Percentiles rank a stretch among this genome's conserved stretches.
Evolutionary conservation across 2,888 invertebrate genomes (phyloP).

Genomic region (Sinodicranocentrus sp.): DNA sequence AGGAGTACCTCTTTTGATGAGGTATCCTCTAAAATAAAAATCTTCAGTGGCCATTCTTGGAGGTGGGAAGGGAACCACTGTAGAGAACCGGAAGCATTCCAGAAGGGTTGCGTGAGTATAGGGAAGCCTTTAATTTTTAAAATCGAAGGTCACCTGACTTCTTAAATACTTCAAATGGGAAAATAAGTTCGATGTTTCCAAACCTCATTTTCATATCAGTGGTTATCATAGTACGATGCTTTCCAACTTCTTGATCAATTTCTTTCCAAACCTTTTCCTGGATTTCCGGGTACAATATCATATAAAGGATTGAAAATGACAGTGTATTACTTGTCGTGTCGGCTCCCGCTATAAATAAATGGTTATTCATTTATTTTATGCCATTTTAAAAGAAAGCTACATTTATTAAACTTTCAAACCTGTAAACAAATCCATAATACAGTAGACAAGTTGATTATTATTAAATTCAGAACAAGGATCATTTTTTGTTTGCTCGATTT

Average conservation of each 20-base stretch:
- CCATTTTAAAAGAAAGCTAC: too few relatives aligned
- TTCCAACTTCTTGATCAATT: constrained; percentile 77
- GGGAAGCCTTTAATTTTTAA: constrained; percentile 44
- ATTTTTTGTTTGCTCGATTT: constrained; percentile 37
- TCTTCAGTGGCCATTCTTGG: constrained; percentile 18
- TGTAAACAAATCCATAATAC: constrained; percentile 3
- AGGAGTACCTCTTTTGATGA: constrained; percentile 49
- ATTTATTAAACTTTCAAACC: background rate
- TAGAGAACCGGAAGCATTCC: constrained; percentile 41
- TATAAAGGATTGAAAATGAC: constrained; percentile 81
- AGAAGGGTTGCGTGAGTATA: constrained; percentile 49
- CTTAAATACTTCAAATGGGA: background rate
- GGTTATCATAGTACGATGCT: constrained; percentile 78
- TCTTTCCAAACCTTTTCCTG: constrained; percentile 82
- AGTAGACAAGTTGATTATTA: constrained; percentile 21
- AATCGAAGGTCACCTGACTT: too few relatives aligned
- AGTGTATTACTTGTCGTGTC: constrained; percentile 46
- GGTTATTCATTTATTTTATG: background rate
- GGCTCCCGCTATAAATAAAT: constrained; percentile 20
- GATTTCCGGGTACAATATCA: constrained; percentile 82
- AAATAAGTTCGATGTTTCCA: background rate
- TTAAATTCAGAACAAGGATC: constrained; percentile 7
- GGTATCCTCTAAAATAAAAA: constrained; percentile 39
- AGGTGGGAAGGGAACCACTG: constrained; percentile 42
- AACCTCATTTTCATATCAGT: constrained; percentile 64